Evolutionary conservation across 2,113 vertebrate genomes (phyloP).

Genomic region (Anser brachyrhynchus): DNA sequence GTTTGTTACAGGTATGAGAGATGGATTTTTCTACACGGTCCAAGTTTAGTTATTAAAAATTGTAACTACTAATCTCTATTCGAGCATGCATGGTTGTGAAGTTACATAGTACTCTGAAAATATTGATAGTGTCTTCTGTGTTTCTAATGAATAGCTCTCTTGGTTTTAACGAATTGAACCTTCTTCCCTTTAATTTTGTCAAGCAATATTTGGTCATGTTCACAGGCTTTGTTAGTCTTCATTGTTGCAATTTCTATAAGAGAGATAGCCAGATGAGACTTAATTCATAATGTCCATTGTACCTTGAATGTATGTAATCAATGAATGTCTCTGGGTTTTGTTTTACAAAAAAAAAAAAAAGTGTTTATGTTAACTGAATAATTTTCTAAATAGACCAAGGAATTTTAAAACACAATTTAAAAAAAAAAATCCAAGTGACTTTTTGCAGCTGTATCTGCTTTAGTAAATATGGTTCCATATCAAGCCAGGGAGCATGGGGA

Average conservation of each 20-base stretch:
- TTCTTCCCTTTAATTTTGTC: slow-evolving; percentile 14
- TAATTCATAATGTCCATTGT: neutral
- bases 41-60: neutral
- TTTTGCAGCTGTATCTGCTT: neutral
- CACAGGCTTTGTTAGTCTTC: neutral
- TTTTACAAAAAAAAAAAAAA: neutral
- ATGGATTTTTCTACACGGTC: neutral
- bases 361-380: neutral
- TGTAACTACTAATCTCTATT: neutral
- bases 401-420: neutral
- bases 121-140: neutral
- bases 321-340: neutral
- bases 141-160: neutral
- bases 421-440: neutral
- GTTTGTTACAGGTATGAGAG: neutral
- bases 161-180: neutral
- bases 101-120: neutral
- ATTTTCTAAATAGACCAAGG: neutral
- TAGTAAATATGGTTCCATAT: neutral
- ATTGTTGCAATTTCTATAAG: neutral
- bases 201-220: slow-evolving; percentile 5
- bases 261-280: neutral
- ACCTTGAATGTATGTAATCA: neutral
- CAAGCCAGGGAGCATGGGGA: slow-evolving; percentile 5
- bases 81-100: neutral